Conservation (phyloP, 2,113 vertebrate genomes). For the Gnathonemus longibarbis region DNA sequence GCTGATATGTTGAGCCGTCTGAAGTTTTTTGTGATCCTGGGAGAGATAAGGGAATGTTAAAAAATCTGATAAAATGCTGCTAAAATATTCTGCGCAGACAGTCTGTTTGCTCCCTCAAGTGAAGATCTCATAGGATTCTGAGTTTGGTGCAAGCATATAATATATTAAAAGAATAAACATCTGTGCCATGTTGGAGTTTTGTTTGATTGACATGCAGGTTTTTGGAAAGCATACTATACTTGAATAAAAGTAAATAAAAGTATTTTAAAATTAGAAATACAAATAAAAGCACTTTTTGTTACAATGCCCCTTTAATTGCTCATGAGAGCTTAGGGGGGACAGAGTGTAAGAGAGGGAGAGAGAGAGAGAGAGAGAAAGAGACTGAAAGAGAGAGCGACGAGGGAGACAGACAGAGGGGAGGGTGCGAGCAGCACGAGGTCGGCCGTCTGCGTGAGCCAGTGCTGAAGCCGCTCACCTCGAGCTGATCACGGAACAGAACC, state of each 20-base stretch:
- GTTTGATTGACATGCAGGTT: background rate
- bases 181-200: background rate
- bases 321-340: background rate
- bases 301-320: constrained; percentile 15
- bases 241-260: background rate
- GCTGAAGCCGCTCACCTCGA: constrained; percentile 61
- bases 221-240: background rate
- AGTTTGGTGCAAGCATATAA: background rate
- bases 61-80: background rate
- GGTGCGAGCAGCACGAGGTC: constrained; percentile 45
- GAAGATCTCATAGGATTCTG: background rate
- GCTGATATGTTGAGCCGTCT: background rate
- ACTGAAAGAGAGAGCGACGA: constrained; percentile 24
- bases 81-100: background rate
- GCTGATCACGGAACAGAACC: constrained; percentile 53
- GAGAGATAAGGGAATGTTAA: background rate
- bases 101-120: background rate
- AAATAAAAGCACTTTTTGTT: constrained; percentile 32
- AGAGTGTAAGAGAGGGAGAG: background rate
- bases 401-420: constrained; percentile 34
- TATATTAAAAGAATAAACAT: background rate
- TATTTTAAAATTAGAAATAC: background rate
- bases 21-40: background rate
- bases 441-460: constrained; percentile 52
- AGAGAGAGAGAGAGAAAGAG: constrained; percentile 14